A percentile compares a stretch with the other conserved stretches of the same genome.
These are phyloP conservation scores for Ecdyonurus torrentis DNA, from an alignment of 2,888 invertebrate genomes.

Conservation along the genomic window DNA sequence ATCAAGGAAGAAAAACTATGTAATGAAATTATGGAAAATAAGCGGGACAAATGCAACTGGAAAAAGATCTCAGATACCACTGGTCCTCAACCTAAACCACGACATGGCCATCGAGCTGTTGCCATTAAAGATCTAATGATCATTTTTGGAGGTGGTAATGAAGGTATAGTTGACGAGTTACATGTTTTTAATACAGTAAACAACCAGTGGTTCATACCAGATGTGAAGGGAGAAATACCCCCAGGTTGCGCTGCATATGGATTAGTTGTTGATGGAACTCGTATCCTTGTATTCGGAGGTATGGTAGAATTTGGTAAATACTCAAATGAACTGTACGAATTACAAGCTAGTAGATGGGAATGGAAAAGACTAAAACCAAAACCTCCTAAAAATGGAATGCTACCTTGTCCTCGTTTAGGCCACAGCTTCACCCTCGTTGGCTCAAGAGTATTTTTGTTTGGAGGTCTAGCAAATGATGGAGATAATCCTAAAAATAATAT, in stretches of 20 bases:
- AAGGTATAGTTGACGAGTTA: constrained; percentile 98
- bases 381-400: constrained; percentile 64
- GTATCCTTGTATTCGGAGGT: constrained; percentile 94
- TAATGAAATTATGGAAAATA: neutral
- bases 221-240: constrained; percentile 92
- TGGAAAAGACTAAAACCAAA: constrained; percentile 90
- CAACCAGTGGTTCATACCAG: constrained; percentile 98
- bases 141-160: constrained; percentile 99
- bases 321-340: constrained; percentile 92
- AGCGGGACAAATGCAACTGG: constrained; percentile 46
- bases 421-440: constrained; percentile 95
- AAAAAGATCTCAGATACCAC: constrained; percentile 86
- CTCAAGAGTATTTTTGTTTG: constrained; percentile 88
- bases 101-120: constrained; percentile 98
- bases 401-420: constrained; percentile 89
- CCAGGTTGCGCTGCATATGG: constrained; percentile 99
- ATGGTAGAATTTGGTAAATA: constrained; percentile 99
- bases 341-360: constrained; percentile 86
- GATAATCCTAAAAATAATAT: constrained; percentile 97
- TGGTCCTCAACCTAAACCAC: constrained; percentile 88
- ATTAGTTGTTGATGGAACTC: constrained; percentile 91
- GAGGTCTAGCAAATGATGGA: constrained; percentile 94
- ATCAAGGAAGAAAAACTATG: neutral
- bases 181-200: constrained; percentile 99
- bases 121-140: constrained; percentile 99